Conservation (phyloP, 2,888 invertebrate species). For the Carterocephalus palaemon region DNA sequence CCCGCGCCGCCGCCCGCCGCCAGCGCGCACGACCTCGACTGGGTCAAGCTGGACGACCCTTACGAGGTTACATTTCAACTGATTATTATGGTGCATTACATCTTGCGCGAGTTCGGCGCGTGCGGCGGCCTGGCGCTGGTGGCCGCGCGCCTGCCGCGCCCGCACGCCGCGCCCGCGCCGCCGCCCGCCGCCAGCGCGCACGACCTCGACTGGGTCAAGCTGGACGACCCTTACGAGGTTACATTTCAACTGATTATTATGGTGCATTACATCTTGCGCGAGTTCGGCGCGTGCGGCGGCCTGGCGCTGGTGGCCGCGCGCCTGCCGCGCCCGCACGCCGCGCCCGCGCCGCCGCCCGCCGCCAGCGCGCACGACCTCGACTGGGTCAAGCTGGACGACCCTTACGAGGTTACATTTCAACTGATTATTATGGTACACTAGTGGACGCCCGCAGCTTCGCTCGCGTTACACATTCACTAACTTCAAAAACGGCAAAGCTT, state of each 20-base stretch:
- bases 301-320: constrained; percentile 92
- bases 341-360: constrained; percentile 78
- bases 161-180: constrained; percentile 87
- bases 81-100: constrained; percentile 10
- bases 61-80: constrained; percentile 66
- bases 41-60: constrained; percentile 82
- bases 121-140: constrained; percentile 93
- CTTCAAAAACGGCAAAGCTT: too few relatives aligned
- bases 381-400: constrained; percentile 83
- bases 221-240: constrained; percentile 80
- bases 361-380: constrained; percentile 77
- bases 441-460: too few relatives aligned
- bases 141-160: constrained; percentile 92
- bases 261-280: constrained; percentile 82
- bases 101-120: constrained; percentile 91
- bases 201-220: constrained; percentile 83
- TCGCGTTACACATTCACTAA: too few relatives aligned
- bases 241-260: constrained; percentile 10
- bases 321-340: constrained; percentile 92
- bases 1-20: constrained; percentile 72
- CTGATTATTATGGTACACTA: background rate
- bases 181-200: constrained; percentile 74
- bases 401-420: constrained; percentile 70
- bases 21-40: constrained; percentile 79
- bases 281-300: constrained; percentile 93